Percentiles rank a stretch among this genome's conserved stretches.
Evolutionary conservation across 2,797 vertebrate species (phyloP).

Genomic region (Lepidocolaptes lacrymiger): DNA sequence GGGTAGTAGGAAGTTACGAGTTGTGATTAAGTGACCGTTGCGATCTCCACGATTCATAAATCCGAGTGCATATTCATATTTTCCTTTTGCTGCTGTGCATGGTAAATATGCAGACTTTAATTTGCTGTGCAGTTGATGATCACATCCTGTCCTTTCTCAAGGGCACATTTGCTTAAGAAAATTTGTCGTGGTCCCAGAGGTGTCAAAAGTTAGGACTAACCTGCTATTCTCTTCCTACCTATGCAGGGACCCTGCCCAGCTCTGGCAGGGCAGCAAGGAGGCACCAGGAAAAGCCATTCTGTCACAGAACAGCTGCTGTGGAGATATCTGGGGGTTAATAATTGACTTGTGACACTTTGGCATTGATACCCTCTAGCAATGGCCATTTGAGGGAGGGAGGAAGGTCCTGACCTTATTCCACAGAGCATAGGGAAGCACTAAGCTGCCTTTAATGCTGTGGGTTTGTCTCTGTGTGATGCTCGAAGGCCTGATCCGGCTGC

Average conservation of each 20-base stretch:
- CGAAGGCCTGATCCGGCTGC: conserved; percentile 93
- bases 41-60: not conserved
- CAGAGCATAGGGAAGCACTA: not conserved
- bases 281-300: not conserved
- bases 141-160: not conserved
- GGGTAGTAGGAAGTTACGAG: not conserved
- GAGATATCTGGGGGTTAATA: not conserved
- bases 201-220: not conserved
- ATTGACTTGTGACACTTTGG: accelerated
- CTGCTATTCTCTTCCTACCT: not conserved
- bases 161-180: not conserved
- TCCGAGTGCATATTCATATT: not conserved
- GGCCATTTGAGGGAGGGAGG: not conserved
- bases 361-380: not conserved
- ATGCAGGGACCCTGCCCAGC: not conserved
- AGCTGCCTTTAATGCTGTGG: not conserved
- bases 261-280: not conserved
- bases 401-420: accelerated
- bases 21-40: not conserved
- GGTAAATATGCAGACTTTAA: not conserved
- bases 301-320: not conserved
- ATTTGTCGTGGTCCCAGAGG: not conserved
- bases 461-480: conserved; percentile 24
- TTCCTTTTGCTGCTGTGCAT: not conserved
- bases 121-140: not conserved